A percentile compares a stretch with the other conserved stretches of the same genome.
phyloP scores from a whole-genome alignment of 2,888 invertebrate genomes.

The Lordiphosa andalusiaca region DNA sequence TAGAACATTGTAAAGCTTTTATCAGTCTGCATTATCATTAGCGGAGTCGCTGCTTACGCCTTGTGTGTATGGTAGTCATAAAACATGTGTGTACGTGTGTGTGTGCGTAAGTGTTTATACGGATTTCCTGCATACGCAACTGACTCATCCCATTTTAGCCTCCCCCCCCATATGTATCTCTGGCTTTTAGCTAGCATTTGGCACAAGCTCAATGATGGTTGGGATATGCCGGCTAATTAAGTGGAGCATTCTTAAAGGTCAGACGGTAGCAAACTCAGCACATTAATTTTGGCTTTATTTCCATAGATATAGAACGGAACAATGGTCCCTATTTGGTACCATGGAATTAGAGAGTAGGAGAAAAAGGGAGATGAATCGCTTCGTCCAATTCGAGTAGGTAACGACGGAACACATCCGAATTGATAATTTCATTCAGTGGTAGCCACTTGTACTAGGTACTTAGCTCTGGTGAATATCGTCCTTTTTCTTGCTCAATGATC shows the following conservation, averaged over 20 bases:
- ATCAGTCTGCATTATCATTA: constrained; percentile 58
- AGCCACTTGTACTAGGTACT: no score
- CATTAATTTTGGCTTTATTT: no score
- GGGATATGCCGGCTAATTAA: background rate
- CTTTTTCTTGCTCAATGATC: no score
- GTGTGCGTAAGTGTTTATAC: constrained; percentile 11
- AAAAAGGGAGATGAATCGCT: no score
- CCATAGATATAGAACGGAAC: no score
- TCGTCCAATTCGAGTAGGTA: no score
- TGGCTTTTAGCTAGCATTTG: constrained; percentile 2
- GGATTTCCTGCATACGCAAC: constrained; percentile 29
- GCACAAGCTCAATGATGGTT: background rate
- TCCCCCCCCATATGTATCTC: background rate
- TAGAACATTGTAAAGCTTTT: constrained; percentile 71
- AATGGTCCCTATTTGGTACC: no score
- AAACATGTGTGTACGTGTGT: constrained; percentile 6
- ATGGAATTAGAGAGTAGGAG: no score
- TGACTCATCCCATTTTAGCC: constrained; percentile 15
- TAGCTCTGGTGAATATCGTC: no score
- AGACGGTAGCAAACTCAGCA: no score
- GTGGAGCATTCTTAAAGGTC: background rate
- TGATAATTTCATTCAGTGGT: no score
- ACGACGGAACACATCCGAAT: no score
- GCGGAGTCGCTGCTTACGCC: constrained; percentile 25
- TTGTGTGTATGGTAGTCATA: constrained; percentile 1